Evolutionary conservation across 1,140 invertebrate species (phyloP), one percentile per base, ranked within the genome.

Genomic region (Steinernema feltiae): DNA sequence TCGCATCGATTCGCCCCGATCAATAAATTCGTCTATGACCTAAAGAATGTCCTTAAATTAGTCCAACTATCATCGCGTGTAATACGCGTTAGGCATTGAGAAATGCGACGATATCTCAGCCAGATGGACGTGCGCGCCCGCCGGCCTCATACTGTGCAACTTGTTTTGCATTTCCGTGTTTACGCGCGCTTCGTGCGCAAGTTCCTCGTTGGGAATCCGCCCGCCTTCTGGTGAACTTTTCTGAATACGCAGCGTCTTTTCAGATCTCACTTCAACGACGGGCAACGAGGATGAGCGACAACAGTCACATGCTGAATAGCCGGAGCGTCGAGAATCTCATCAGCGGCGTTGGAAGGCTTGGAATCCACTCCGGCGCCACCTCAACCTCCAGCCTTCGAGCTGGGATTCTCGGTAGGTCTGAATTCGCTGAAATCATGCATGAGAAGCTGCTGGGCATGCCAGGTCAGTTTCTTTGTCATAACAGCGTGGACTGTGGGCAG

Each of bases 221-320:
- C 7, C 35, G 35, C 18, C 35, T 7, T 7, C 18, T 41, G 35
- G 35, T 7, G 35, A 41, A 41, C 18, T 41, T 41, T 41, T 41
- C 35, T 41, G 18, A 41, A 7, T 7, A 41, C 7, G 35, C 7
- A 41, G 35, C 18, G 35, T 17, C 53, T 27, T 63, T 63, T 63
- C 53, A 63, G 53, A 63, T 63, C 53, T 63, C 12, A n/a, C n/a
- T n/a, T n/a, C n/a, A n/a, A n/a, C n/a, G n/a, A n/a, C n/a, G n/a
- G n/a, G n/a, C n/a, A n/a, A n/a, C n/a, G n/a, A 63, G 24, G 12
- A 63, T 63, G 53, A 63, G 53, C 24, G 53, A 63, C 24, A 63
- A 63, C 53, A 63, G 15, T 63, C 53, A 63, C 53, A 63, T 63
- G 53, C 24, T 63, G 15, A 63, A 63, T 21, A 63, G 53, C 24